Evolutionary conservation across 2,113 vertebrate species (phyloP).

Genomic region (Mesocricetus auratus): DNA sequence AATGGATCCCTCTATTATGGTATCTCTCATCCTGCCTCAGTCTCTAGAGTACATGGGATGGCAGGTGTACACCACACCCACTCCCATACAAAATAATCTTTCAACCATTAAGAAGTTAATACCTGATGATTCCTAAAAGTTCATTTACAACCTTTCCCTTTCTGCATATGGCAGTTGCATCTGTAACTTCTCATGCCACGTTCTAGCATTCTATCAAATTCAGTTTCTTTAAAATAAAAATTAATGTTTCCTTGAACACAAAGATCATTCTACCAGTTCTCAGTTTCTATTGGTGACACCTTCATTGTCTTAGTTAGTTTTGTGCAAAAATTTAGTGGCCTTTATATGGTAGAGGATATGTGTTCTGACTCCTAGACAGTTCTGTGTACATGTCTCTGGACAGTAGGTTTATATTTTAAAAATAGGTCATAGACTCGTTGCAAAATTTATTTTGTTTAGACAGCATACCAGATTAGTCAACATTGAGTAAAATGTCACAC

Average conservation of each 20-base stretch:
- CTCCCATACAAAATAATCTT: background rate
- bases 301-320: background rate
- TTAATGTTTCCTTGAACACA: background rate
- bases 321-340: background rate
- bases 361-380: background rate
- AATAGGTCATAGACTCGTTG: background rate
- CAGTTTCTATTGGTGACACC: background rate
- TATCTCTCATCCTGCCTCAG: background rate
- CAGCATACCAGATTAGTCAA: background rate
- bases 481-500: background rate
- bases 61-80: background rate
- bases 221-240: constrained; percentile 19
- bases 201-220: background rate
- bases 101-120: background rate
- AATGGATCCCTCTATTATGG: too few relatives aligned
- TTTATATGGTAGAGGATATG: background rate
- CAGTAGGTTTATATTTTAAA: constrained; percentile 36
- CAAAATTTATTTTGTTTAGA: constrained; percentile 15
- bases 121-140: background rate
- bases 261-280: background rate
- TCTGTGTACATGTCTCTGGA: background rate
- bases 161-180: background rate
- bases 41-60: background rate
- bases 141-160: background rate
- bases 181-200: background rate